Evolutionary conservation across 2,888 invertebrate genomes (phyloP).

Genomic region (Hipparchia semele): DNA sequence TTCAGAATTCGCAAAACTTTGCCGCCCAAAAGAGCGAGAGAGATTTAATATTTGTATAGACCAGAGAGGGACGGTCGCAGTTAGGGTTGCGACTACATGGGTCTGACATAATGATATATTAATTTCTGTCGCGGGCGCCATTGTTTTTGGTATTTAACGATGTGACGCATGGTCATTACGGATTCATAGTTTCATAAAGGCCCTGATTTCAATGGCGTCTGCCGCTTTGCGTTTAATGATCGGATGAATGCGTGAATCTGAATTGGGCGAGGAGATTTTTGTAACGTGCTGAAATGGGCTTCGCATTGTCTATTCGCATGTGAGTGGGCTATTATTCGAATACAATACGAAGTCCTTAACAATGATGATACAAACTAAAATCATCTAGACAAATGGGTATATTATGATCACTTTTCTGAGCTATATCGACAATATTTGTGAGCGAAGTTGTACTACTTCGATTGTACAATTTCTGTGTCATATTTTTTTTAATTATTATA

Average conservation of each 20-base stretch:
- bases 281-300: conserved; percentile 16
- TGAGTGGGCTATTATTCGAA: conserved; percentile 12
- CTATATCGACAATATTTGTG: too few relatives aligned
- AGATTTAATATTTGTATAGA: conserved; percentile 26
- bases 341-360: conserved; percentile 13
- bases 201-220: conserved; percentile 61
- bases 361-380: not conserved
- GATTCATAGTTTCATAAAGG: conserved; percentile 82
- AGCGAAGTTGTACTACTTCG: too few relatives aligned
- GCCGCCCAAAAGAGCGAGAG: conserved; percentile 60
- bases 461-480: too few relatives aligned
- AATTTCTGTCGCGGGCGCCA: conserved; percentile 80
- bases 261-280: conserved; percentile 51
- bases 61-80: conserved; percentile 39
- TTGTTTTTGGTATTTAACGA: conserved; percentile 81
- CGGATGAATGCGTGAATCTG: conserved; percentile 64
- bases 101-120: conserved; percentile 83
- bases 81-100: conserved; percentile 59
- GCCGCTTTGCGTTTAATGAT: conserved; percentile 72
- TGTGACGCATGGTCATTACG: conserved; percentile 81
- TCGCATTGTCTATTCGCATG: conserved; percentile 19
- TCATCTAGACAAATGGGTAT: not conserved
- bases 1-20: conserved; percentile 72
- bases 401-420: not conserved
- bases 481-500: too few relatives aligned